Percentiles rank a stretch among this genome's conserved stretches.
phyloP scores from a whole-genome alignment of 1,140 invertebrate species.

The Druon quercuslanigerum region DNA sequence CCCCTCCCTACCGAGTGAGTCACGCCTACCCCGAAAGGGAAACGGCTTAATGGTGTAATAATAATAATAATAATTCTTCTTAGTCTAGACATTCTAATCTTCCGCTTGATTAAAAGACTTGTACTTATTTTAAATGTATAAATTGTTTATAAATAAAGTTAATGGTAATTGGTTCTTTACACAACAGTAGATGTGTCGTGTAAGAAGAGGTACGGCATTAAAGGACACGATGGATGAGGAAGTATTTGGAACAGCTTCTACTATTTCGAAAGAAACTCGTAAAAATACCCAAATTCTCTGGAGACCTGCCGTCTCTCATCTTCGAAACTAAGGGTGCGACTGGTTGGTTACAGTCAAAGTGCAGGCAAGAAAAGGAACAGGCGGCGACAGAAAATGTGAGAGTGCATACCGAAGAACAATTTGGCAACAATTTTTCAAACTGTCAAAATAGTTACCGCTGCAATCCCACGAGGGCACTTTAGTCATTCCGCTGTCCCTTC shows the following conservation, averaged over 20 bases:
- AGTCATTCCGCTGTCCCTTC: slow-evolving; percentile 34
- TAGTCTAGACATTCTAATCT: too few species aligned
- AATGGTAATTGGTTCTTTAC: too few species aligned
- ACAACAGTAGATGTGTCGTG: background rate
- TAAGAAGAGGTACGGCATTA: slow-evolving; percentile 31
- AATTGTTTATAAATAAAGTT: too few species aligned
- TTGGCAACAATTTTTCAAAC: slow-evolving; percentile 64
- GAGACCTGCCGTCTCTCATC: slow-evolving; percentile 55
- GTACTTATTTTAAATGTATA: background rate
- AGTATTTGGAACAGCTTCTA: slow-evolving; percentile 18
- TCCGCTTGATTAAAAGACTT: background rate
- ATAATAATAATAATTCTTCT: too few species aligned
- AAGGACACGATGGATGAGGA: slow-evolving; percentile 11
- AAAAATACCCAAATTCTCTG: slow-evolving; percentile 44
- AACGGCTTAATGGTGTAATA: too few species aligned
- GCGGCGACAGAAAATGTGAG: slow-evolving; percentile 35
- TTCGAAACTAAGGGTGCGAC: slow-evolving; percentile 43
- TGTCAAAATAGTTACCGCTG: slow-evolving; percentile 56
- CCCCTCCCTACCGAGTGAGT: too few species aligned
- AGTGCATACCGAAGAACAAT: slow-evolving; percentile 54
- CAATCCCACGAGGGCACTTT: slow-evolving; percentile 49
- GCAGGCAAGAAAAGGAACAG: slow-evolving; percentile 33
- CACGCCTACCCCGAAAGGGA: too few species aligned
- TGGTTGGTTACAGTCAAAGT: slow-evolving; percentile 1
- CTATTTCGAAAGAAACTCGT: slow-evolving; percentile 16